Percentiles rank a stretch among this genome's conserved stretches.
phyloP scores from a whole-genome alignment of 2,113 vertebrate species.

The Paratilapia polleni region DNA sequence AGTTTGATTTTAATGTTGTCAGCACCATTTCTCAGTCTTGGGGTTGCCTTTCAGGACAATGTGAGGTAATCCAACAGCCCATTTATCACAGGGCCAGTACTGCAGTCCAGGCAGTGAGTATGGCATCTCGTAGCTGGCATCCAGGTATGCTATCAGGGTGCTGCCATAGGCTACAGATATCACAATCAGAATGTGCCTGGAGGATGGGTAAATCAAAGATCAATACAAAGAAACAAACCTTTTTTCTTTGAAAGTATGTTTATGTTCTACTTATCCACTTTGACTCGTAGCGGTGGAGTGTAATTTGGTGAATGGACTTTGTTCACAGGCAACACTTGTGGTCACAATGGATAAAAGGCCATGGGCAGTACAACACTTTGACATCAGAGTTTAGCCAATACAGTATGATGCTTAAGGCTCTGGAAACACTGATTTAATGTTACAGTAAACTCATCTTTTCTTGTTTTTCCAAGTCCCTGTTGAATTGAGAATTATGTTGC shows the following conservation, averaged over 20 bases:
- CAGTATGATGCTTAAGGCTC: background rate
- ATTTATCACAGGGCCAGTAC: conserved; percentile 90
- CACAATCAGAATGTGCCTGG: conserved; percentile 93
- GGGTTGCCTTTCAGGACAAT: conserved; percentile 70
- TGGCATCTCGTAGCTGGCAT: conserved; percentile 85
- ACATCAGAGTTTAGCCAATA: too few relatives aligned
- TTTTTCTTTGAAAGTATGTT: background rate
- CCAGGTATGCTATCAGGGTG: conserved; percentile 85
- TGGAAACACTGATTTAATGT: background rate
- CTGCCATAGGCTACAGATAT: conserved; percentile 85
- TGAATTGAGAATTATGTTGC: background rate
- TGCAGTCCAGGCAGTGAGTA: conserved; percentile 81
- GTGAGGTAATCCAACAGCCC: conserved; percentile 87
- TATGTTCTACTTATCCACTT: background rate
- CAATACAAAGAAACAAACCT: fast-evolving
- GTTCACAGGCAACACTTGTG: background rate
- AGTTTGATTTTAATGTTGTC: background rate
- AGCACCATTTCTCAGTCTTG: conserved; percentile 82
- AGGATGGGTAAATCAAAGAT: background rate
- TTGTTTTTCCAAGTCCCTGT: too few relatives aligned
- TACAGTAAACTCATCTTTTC: background rate
- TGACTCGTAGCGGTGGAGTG: too few relatives aligned
- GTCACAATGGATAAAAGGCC: background rate
- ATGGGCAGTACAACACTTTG: too few relatives aligned
- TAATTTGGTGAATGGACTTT: background rate